Base-by-base conservation (phyloP, 1,140 invertebrate species). In the Nasonia vitripennis region DNA sequence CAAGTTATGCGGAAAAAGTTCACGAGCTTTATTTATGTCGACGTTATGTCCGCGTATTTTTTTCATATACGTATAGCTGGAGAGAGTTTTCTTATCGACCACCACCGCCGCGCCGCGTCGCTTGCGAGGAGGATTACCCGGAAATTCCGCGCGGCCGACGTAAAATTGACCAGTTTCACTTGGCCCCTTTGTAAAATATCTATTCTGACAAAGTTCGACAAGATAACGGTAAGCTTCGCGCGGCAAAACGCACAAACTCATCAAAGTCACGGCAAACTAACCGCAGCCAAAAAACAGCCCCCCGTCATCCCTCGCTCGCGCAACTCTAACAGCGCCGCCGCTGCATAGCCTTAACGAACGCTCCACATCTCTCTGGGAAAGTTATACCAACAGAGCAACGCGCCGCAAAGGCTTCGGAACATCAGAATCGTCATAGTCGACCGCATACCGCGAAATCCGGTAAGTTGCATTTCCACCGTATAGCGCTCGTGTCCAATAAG, bases 21-120 rank as follows among this genome's bases (percentile, higher is more conserved):
- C n/a, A 81, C 5, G 20, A 79, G 31, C 11, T 79, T 67, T 48
- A 81, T 81, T 81, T 81, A 81, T 48, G 79, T 71, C 45, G 31
- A 48, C 17, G 23, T 81, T 81, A 45, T 71, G 37, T 62, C 17
- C 37, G 55, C 12, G 75, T 78, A 6, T 55, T 78, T 23, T 78
- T 51, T 62, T n/a, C 55, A n/a, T 62, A 62, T 20, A 62, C 55
- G 0, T n/a, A 51, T 2, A 51, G 48, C 0, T 5, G 17, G 1
- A 7, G 17, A n/a, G 20, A 62, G 6, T n/a, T 62, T 11, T 74
- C 6, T 17, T 74, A 74, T 74, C 73, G 73, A 74, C 45, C 45
- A 20, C 20, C 37, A 3, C 2, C 37, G 73, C 27, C 27, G 27
- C 27, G 27, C 1, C 27, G 27, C 1, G 27, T 17, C 34, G 34